Conservation (phyloP, 2,888 invertebrate genomes). For the Aromia moschata region DNA sequence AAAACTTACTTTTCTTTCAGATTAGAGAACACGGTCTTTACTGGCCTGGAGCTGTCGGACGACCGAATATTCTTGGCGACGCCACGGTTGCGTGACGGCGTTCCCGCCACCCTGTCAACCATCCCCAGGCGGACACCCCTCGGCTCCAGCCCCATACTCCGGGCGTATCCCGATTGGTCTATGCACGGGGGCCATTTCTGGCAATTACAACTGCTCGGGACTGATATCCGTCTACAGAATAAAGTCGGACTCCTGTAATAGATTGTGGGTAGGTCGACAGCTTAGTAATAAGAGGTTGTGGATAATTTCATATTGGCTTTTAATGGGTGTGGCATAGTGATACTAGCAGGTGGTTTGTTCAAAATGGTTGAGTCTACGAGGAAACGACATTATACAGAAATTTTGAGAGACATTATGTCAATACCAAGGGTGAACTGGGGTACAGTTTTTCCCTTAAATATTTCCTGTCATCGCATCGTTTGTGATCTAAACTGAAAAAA, state of each 20-base stretch:
- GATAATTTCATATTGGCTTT: no score
- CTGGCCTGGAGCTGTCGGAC: conserved; percentile 78
- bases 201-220: conserved; percentile 78
- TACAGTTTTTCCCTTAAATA: no score
- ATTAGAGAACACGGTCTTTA: conserved; percentile 79
- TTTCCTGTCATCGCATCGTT: no score
- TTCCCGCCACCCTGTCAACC: conserved; percentile 78
- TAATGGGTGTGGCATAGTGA: no score
- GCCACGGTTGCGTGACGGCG: conserved; percentile 78
- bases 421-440: no score
- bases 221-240: conserved; percentile 82
- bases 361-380: no score
- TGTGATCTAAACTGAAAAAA: no score
- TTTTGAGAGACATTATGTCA: no score
- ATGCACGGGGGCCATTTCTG: conserved; percentile 77
- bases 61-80: conserved; percentile 80
- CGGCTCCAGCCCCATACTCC: conserved; percentile 71
- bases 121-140: conserved; percentile 72
- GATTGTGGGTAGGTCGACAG: conserved; percentile 73
- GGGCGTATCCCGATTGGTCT: conserved; percentile 64
- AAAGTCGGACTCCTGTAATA: conserved; percentile 80
- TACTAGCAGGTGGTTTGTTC: no score
- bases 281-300: no score
- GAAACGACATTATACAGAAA: no score
- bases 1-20: conserved; percentile 66